Base-by-base conservation (phyloP, 2,797 vertebrate genomes). In the Hypotaenidia okinawae region DNA sequence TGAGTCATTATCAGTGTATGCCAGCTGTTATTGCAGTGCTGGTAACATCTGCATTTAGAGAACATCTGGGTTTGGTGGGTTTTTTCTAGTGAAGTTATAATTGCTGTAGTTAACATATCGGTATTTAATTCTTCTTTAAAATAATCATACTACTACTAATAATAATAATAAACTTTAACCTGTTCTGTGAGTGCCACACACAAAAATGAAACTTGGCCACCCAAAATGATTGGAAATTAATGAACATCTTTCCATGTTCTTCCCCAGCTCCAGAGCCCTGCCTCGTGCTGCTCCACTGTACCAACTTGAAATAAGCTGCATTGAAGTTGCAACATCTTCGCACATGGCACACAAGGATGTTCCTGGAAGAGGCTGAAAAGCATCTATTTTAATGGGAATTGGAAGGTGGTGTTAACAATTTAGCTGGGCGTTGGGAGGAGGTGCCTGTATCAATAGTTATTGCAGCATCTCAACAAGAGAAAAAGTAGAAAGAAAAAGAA, bases 31-130 rank as follows among this genome's bases (percentile, higher is more conserved):
- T 64, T 83, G 86, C 55, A 73, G 76, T 72, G 47, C 76, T 72
- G 76, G 69, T 51, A 88, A 78, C 90, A 94, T 81, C 93, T 91
- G 74, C 83, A 79, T 76, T 91, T 84, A 95, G 32, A 72, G 35
- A 82, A 90, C 91, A 94, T 88, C 82, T 94, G 73, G 47, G 47
- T 47, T 45, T 47, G 22, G 21, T 47, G 19, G 47, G 12, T 47
- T 30, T 70, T 77, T 45, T 66, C 30, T 52, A 64, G 21, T 67
- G 61, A 77, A 86, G 74, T 51, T 82, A 11, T 58, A 73, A 84
- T 39, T 57, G 24, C 43, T 86, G 8, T 32, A 47, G 52, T 68
- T 80, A 93, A 81, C 45, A 13, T 18, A 55, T 3, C 1, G 4
- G 35, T 76, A 70, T 80, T 91, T 87, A 28, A 85, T 74, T 30